Conservation (phyloP, 1,140 invertebrate species). For the Drosophila grimshawi region DNA sequence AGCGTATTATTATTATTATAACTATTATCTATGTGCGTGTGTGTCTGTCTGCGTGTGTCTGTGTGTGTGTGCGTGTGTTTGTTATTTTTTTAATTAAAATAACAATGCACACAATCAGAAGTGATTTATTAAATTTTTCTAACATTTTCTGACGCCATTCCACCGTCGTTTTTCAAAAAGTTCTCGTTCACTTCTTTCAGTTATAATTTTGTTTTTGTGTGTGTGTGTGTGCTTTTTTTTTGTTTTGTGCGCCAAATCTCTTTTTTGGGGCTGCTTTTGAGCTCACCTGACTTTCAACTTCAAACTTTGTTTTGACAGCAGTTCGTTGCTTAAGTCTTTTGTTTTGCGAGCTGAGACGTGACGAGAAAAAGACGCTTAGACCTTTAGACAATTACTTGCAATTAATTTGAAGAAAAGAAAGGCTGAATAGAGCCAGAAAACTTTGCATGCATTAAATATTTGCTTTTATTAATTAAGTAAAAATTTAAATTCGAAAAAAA, state of each 20-base stretch:
- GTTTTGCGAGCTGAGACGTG: conserved; percentile 5
- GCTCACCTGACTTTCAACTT: not conserved
- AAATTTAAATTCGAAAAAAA: not conserved
- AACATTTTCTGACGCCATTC: conserved; percentile 51
- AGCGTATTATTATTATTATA: conserved; percentile 47
- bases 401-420: not conserved
- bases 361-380: not conserved
- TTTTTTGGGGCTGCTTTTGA: conserved; percentile 27
- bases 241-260: conserved; percentile 3
- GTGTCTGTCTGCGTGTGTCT: not conserved
- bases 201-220: not conserved
- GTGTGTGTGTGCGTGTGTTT: conserved; percentile 21
- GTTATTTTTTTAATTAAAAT: conserved; percentile 69
- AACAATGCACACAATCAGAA: conserved; percentile 75
- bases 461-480: not conserved
- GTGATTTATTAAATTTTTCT: conserved; percentile 76
- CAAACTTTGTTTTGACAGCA: conserved; percentile 10
- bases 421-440: too few relatives aligned
- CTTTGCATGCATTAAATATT: too few relatives aligned
- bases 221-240: conserved; percentile 8
- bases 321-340: conserved; percentile 57
- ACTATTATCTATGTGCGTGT: conserved; percentile 31
- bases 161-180: not conserved
- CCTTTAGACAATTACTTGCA: conserved; percentile 13
- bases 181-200: not conserved